Evolutionary conservation across 2,797 vertebrate species (phyloP).

Genomic region (Heteromormyrus szaboi): DNA sequence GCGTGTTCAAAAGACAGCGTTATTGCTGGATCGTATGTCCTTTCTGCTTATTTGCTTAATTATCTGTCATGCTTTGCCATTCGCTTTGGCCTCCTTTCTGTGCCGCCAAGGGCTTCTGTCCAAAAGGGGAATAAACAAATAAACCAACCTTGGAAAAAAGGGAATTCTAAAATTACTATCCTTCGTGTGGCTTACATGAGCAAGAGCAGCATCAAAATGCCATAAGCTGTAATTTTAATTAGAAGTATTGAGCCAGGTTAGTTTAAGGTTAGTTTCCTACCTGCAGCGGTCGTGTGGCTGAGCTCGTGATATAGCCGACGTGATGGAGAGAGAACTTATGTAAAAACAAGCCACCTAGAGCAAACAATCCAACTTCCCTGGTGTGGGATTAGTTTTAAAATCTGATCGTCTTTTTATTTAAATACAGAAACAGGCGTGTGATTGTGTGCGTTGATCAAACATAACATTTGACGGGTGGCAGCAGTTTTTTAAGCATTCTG

Average conservation of each 20-base stretch:
- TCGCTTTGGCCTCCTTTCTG: not conserved
- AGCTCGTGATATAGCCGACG: not conserved
- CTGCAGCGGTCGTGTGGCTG: not conserved
- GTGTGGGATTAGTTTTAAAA: not conserved
- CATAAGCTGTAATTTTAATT: not conserved
- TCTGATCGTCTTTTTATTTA: not conserved
- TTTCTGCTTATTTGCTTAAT: not conserved
- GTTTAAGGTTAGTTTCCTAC: not conserved
- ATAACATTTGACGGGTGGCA: not conserved
- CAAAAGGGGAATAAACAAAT: not conserved
- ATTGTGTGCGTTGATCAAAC: not conserved
- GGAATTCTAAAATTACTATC: not conserved
- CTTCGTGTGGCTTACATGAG: not conserved
- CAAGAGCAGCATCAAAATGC: not conserved
- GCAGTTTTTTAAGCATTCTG: not conserved
- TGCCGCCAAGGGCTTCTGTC: not conserved
- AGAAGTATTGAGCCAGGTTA: not conserved
- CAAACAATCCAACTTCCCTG: not conserved
- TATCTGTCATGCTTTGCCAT: not conserved
- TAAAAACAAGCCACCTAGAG: not conserved
- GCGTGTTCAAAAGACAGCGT: not conserved
- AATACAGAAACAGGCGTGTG: not conserved
- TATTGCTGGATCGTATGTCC: not conserved
- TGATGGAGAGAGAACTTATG: not conserved
- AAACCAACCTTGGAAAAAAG: not conserved